phyloP scores from a whole-genome alignment of 2,797 vertebrate species.

The Periophthalmus magnuspinnatus region DNA sequence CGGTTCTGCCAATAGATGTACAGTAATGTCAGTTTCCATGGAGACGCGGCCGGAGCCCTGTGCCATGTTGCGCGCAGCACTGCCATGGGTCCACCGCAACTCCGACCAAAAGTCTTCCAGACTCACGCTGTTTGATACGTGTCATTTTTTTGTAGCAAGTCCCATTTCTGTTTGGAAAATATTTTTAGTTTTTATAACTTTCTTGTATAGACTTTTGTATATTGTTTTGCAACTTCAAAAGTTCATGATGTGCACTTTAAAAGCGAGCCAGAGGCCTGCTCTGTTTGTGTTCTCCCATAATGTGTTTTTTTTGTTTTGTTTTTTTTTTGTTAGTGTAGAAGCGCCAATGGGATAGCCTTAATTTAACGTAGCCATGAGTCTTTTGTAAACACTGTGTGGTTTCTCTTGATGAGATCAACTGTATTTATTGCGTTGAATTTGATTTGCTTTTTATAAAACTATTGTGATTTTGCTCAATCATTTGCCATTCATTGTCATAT shows the following conservation, averaged over 20 bases:
- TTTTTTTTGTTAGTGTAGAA: constrained; percentile 71
- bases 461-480: constrained; percentile 75
- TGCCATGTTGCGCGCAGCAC: constrained; percentile 76
- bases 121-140: constrained; percentile 54
- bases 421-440: constrained; percentile 92
- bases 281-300: constrained; percentile 58
- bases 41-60: constrained; percentile 70
- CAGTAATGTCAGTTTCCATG: constrained; percentile 60
- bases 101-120: constrained; percentile 77
- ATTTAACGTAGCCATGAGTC: constrained; percentile 85
- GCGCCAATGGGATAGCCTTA: constrained; percentile 85
- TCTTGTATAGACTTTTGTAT: constrained; percentile 48
- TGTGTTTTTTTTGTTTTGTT: background rate
- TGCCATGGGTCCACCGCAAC: constrained; percentile 73
- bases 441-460: constrained; percentile 80
- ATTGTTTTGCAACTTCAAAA: constrained; percentile 79
- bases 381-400: constrained; percentile 67
- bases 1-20: constrained; percentile 72
- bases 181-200: constrained; percentile 42
- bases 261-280: constrained; percentile 75
- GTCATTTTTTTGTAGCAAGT: constrained; percentile 43
- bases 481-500: constrained; percentile 86
- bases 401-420: constrained; percentile 77
- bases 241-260: constrained; percentile 88
- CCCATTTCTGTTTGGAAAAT: constrained; percentile 52